Evolutionary conservation across 2,888 invertebrate genomes (phyloP).

Genomic region (Crossocerus cetratus): DNA sequence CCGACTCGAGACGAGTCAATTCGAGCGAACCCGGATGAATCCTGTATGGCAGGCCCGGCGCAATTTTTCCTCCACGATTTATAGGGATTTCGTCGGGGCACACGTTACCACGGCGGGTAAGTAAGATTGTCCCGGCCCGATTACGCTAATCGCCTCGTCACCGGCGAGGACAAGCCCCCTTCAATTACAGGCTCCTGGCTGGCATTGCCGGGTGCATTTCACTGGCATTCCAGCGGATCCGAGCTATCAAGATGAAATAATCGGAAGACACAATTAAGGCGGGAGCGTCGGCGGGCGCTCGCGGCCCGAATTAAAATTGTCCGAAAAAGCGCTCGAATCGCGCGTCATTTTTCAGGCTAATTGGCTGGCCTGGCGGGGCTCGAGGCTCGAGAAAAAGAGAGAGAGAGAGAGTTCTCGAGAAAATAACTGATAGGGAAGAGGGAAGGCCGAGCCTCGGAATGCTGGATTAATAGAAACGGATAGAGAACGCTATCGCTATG

Average conservation of each 20-base stretch:
- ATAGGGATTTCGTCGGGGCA: too few relatives aligned
- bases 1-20: too few relatives aligned
- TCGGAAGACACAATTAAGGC: slow-evolving; percentile 2
- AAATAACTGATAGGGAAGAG: too few relatives aligned
- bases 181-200: too few relatives aligned
- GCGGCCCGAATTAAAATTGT: neutral
- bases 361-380: slow-evolving; percentile 16
- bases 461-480: slow-evolving; percentile 32
- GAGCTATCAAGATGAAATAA: slow-evolving; percentile 2
- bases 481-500: slow-evolving; percentile 12
- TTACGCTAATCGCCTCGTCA: too few relatives aligned
- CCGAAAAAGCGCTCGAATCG: neutral
- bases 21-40: too few relatives aligned
- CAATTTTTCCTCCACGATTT: too few relatives aligned
- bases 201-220: slow-evolving; percentile 1
- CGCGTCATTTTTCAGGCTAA: slow-evolving; percentile 1
- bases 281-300: too few relatives aligned
- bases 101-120: too few relatives aligned
- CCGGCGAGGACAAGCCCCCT: too few relatives aligned
- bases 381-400: slow-evolving; percentile 5
- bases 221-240: neutral
- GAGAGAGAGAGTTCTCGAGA: neutral
- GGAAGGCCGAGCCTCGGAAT: slow-evolving; percentile 11
- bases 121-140: too few relatives aligned
- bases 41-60: too few relatives aligned